Base-by-base conservation (phyloP, 2,797 vertebrate genomes). In the Gallinago stenura region DNA sequence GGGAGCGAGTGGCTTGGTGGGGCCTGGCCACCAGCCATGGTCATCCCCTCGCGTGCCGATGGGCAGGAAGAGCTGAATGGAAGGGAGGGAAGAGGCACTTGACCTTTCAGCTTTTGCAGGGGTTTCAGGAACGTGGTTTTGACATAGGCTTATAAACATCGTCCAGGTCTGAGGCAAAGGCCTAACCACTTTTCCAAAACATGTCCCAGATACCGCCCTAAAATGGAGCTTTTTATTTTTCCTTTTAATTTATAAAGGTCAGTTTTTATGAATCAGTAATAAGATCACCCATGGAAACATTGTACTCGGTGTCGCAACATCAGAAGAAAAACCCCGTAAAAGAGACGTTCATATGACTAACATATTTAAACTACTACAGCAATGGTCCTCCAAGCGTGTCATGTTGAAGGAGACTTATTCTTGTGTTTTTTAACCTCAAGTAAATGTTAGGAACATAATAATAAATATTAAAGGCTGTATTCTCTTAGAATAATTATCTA, bases 221-320 rank as follows among this genome's bases (percentile, higher is more conserved):
- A 92, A 92, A 75, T 26, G 1, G 12, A 64, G 8, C 2, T 7
- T 37, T 19, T 25, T 37, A 48, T 48, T 15, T 16, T 50, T 37
- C 18, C 10, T 54, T 54, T 77, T 51, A 51, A 62, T 72, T 90
- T 65, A 41, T 41, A 91, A 96, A 88, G 66, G 72, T 83, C 84
- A 92, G 30, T 64, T 93, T 45, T 70, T 92, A 50, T 89, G 82
- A 91, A 85, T 88, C 84, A 91, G 69, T 75, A 81, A 39, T 46
- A 76, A 46, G 37, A 73, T 81, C 72, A 86, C 66, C 75, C 53
- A 31, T 2, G 16, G 60, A 62, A 89, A 20, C 53, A 51, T n/a
- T 62, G 33, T 75, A 48, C 15, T 90, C 14, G 24, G 15, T 58
- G 39, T 66, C 60, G 37, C 68, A 53, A 89, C 45, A 26, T 81